Percentiles rank a stretch among this genome's conserved stretches.
Conservation (phyloP, 2,888 invertebrate species). For the Nemoura dubitans region DNA sequence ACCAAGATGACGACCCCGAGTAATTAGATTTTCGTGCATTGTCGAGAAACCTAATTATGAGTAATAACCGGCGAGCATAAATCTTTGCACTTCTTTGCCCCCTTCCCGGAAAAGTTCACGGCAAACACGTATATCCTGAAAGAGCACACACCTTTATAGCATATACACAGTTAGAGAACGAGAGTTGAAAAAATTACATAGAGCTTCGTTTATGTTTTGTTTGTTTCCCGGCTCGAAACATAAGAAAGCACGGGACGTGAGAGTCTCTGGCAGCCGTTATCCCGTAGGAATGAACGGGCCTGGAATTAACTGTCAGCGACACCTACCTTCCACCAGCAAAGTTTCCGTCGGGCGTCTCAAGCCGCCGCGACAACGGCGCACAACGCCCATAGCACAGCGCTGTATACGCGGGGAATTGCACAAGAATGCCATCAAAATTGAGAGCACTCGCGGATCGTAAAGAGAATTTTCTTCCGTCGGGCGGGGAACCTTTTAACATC, state of each 20-base stretch:
- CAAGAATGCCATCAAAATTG: conserved; percentile 47
- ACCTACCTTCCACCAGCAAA: no score
- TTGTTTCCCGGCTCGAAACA: neutral
- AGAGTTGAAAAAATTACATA: neutral
- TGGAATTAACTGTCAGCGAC: conserved; percentile 44
- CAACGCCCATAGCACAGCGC: conserved; percentile 28
- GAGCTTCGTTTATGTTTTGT: neutral
- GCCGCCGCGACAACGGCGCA: neutral
- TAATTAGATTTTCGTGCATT: conserved; percentile 19
- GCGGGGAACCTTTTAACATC: neutral
- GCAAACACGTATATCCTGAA: neutral
- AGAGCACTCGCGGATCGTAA: conserved; percentile 42
- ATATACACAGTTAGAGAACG: neutral
- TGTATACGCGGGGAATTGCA: conserved; percentile 14
- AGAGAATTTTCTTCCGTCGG: neutral
- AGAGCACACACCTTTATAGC: neutral
- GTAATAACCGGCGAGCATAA: neutral
- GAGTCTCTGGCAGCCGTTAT: conserved; percentile 31
- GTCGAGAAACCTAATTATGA: neutral
- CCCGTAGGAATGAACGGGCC: conserved; percentile 41
- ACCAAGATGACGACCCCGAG: neutral
- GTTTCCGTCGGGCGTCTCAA: conserved; percentile 33
- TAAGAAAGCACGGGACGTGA: neutral
- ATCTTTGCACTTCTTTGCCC: neutral
- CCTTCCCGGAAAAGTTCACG: neutral